Percentiles rank a stretch among this genome's conserved stretches.
Evolutionary conservation across 2,797 vertebrate genomes (phyloP).

Genomic region (Arrhamphus sclerolepis): DNA sequence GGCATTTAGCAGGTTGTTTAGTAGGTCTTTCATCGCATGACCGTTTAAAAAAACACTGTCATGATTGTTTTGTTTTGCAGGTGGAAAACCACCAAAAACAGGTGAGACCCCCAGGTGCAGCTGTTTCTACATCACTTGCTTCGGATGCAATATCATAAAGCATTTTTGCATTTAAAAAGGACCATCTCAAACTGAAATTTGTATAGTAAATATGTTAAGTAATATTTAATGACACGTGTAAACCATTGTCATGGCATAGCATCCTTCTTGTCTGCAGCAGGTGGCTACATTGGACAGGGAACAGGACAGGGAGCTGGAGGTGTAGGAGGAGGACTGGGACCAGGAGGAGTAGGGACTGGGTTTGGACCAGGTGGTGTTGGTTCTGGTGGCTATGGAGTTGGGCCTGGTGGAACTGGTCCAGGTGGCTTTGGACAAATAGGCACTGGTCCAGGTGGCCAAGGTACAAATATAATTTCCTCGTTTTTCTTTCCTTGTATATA

Average conservation of each 20-base stretch:
- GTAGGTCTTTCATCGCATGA: slow-evolving; percentile 1
- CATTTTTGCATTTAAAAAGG: not conserved
- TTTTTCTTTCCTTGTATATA: too few relatives aligned
- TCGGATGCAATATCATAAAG: not conserved
- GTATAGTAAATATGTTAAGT: too few relatives aligned
- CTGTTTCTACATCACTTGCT: too few relatives aligned
- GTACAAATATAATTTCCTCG: slow-evolving; percentile 23
- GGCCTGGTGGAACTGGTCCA: slow-evolving; percentile 47
- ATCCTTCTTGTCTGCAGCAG: slow-evolving; percentile 17
- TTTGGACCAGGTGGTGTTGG: slow-evolving; percentile 43
- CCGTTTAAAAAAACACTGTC: not conserved
- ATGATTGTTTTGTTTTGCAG: slow-evolving; percentile 35
- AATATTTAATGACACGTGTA: not conserved
- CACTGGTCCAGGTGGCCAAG: slow-evolving; percentile 49
- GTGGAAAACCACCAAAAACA: slow-evolving; percentile 71
- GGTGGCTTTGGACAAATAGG: slow-evolving; percentile 53
- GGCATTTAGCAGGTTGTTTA: too few relatives aligned
- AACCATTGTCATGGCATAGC: not conserved
- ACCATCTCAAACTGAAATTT: not conserved
- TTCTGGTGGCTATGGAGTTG: slow-evolving; percentile 45
- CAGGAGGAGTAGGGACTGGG: slow-evolving; percentile 41
- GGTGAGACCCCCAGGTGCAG: slow-evolving; percentile 40
- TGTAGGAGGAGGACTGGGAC: slow-evolving; percentile 43
- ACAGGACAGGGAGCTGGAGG: slow-evolving; percentile 39
- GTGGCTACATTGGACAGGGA: slow-evolving; percentile 46